phyloP scores from a whole-genome alignment of 2,113 vertebrate species.

The Xenotilapia longispinis region DNA sequence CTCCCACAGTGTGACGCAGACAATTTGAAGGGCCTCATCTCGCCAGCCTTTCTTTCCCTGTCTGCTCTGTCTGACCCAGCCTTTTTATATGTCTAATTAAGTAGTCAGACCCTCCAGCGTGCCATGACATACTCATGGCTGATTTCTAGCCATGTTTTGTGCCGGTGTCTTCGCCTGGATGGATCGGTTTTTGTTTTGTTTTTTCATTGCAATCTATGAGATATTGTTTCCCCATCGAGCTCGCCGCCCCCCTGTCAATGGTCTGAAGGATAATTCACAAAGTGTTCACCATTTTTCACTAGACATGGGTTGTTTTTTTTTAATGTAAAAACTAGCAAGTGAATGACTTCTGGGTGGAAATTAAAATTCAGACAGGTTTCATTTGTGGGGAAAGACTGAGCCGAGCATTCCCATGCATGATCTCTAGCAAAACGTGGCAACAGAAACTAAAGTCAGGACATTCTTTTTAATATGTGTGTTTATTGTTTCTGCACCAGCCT shows the following conservation, averaged over 20 bases:
- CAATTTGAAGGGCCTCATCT: constrained; percentile 69
- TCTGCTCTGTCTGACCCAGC: constrained; percentile 63
- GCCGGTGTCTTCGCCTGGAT: constrained; percentile 42
- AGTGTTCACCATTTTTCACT: constrained; percentile 16
- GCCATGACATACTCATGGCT: constrained; percentile 61
- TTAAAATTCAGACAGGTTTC: not conserved
- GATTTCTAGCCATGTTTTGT: constrained; percentile 66
- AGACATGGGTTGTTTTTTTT: not conserved
- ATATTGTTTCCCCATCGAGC: constrained; percentile 54
- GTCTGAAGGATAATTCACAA: constrained; percentile 30
- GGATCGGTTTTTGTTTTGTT: constrained; percentile 39
- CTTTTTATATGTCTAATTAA: constrained; percentile 70
- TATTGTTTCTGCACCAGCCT: not conserved
- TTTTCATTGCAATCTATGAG: constrained; percentile 42
- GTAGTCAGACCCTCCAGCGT: constrained; percentile 69
- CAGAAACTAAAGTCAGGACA: not conserved
- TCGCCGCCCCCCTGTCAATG: constrained; percentile 7
- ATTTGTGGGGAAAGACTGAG: not conserved
- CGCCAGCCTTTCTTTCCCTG: constrained; percentile 64
- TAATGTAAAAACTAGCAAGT: constrained; percentile 40
- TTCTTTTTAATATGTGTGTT: not conserved
- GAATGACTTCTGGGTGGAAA: constrained; percentile 23
- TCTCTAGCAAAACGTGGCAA: constrained; percentile 2
- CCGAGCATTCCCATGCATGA: constrained; percentile 9
- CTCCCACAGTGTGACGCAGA: constrained; percentile 49